A percentile compares a stretch with the other conserved stretches of the same genome.
These are phyloP conservation scores for Vulpes lagopus DNA, from an alignment of 2,113 vertebrate species.

Conservation along the genomic window DNA sequence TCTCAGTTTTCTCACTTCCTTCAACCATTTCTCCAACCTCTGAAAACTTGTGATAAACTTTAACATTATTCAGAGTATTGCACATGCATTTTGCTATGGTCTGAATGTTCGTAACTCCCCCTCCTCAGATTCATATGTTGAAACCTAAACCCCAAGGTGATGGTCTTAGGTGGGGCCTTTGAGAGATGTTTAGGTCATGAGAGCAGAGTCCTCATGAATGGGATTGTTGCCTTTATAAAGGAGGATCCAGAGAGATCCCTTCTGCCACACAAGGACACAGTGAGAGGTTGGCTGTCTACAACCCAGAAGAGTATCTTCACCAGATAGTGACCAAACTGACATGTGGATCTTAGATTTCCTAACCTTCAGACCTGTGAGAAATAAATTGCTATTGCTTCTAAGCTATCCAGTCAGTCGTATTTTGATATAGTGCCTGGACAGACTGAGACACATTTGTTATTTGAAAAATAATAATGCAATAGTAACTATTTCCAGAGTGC, in stretches of 20 bases:
- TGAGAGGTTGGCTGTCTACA: too few species aligned
- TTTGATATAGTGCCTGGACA: not conserved
- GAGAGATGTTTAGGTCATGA: not conserved
- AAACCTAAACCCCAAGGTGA: too few species aligned
- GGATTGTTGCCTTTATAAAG: not conserved
- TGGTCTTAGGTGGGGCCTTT: not conserved
- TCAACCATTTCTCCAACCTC: not conserved
- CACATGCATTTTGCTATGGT: not conserved
- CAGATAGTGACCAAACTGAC: not conserved
- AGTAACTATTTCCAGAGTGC: not conserved
- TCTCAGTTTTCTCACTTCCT: not conserved
- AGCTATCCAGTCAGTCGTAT: not conserved
- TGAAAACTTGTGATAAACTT: not conserved
- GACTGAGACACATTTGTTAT: not conserved
- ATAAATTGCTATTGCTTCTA: conserved; percentile 1
- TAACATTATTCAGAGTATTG: not conserved
- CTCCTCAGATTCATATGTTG: not conserved
- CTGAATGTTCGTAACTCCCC: not conserved
- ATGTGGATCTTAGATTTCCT: not conserved
- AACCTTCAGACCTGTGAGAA: not conserved
- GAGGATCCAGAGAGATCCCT: not conserved
- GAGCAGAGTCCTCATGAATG: not conserved
- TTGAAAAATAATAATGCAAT: not conserved
- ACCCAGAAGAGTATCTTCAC: not conserved
- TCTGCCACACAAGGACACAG: not conserved